Evolutionary conservation across 2,888 invertebrate genomes (phyloP), one percentile per base, ranked within the genome.

Genomic region (Thysanoteuthis rhombus): DNA sequence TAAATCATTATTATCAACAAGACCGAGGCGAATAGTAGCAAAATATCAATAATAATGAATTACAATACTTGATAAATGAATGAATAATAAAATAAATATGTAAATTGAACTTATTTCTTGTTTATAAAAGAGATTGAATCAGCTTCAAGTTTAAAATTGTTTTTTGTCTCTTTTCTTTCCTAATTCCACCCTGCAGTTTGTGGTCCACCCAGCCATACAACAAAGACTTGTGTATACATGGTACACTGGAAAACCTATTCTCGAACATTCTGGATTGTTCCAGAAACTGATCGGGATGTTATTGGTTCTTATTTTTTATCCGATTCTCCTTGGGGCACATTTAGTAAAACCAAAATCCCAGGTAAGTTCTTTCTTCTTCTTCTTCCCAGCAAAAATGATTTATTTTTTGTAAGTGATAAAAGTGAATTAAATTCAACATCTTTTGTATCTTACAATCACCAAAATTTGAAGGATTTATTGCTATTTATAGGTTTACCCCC

Each of bases 191-290:
- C 22, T 12, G 32, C 94, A 97, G 97, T 97, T 97, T 95, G 96
- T 97, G 28, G 96, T 97, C 39, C 97, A 97, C 94, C 96, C 97
- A 16, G 96, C 96, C 94, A 97, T 97, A 94, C 97, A 97, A 94
- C 97, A 97, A 94, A 95, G 96, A 93, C 94, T 97, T 90, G 96
- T 96, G 22, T 95, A 95, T 36, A 96, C 96, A 58, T 97, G 97
- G 97, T 96, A 96, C 94, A 94, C 95, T 90, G 96, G 96, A 1
- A 95, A 96, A 93, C 95, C 95, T 22, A 95, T 95, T 32, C 95
- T 96, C 90, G 94, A 96, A 93, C 94, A 96, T 52, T 95, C 95
- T 16, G 95, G 95, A n/a, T 94, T 95, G 94, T 45, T 95, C 12
- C 94, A 94, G 52, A 94, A 96, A 6, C 90, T 96, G 12, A 75